Evolutionary conservation across 2,888 invertebrate species (phyloP).

Genomic region (Drosophila leonis): DNA sequence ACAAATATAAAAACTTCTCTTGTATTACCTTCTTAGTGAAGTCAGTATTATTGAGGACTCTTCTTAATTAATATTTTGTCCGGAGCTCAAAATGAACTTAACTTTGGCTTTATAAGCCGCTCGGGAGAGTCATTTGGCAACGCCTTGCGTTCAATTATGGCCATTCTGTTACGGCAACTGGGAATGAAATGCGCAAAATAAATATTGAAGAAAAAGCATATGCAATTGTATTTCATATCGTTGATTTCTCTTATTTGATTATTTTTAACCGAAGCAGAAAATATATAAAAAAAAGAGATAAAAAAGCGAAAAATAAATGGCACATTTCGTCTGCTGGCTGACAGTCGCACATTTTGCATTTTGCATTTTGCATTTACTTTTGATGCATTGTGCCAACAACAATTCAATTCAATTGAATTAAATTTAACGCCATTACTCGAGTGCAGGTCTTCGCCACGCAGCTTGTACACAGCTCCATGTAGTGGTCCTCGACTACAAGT

Average conservation of each 20-base stretch:
- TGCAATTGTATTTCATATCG: constrained; percentile 43
- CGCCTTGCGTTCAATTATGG: constrained; percentile 51
- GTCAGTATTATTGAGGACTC: not conserved
- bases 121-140: constrained; percentile 2
- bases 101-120: constrained; percentile 8
- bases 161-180: constrained; percentile 29
- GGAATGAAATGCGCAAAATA: constrained; percentile 22
- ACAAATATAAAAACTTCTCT: not conserved
- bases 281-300: not conserved
- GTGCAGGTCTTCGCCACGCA: constrained; percentile 25
- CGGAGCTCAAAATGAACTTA: constrained; percentile 18
- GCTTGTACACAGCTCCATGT: constrained; percentile 1
- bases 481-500: constrained; percentile 22
- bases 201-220: constrained; percentile 17
- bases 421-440: constrained; percentile 76
- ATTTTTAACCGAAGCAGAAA: constrained; percentile 34
- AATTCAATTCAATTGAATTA: constrained; percentile 77
- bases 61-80: constrained; percentile 9
- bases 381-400: constrained; percentile 73
- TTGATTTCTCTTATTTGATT: constrained; percentile 53
- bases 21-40: not conserved
- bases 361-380: constrained; percentile 40
- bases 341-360: constrained; percentile 17
- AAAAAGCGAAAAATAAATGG: constrained; percentile 12
- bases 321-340: constrained; percentile 12